Base-by-base conservation (phyloP, 2,888 invertebrate species). In the Idaea dimidiata region DNA sequence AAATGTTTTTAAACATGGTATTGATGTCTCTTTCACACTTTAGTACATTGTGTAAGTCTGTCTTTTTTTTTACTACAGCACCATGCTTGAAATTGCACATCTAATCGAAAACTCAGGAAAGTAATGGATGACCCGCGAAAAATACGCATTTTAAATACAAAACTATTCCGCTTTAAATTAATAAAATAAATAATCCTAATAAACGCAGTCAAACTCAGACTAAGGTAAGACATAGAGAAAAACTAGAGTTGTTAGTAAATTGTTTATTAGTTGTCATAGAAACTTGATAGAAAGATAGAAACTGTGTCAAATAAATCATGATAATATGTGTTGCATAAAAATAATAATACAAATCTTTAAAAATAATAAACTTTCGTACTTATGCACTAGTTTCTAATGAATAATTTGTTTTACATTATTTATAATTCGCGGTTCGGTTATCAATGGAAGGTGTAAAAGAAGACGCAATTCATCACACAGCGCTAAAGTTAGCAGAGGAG, bases 401-500 rank as follows among this genome's bases (percentile, higher is more conserved):
- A 8, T 17, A 80, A 80, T 79, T 78, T 81, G 81, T 78, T 84
- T 80, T 74, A 77, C 81, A 78, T 86, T 85, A 84, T n/a, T 83
- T 84, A 71, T 73, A 75, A 77, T 74, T 79, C 56, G 73, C 72
- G 72, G 67, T 68, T 75, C 77, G 65, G 74, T 66, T 75, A 75
- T 63, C 70, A 70, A 94, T 94, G 94, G 94, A 93, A 71, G 88
- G 90, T 62, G 80, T 92, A 69, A 93, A 93, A 72, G 94, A 95
- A 70, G 94, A 94, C 75, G 93, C 94, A 68, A 94, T 97, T 71
- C 95, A 96, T 78, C 94, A 95, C 70, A 95, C 96, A 60, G 96
- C 97, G 17, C 86, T 95, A 67, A 96, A 96, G 89, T 93, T 97
- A 76, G 95, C 97, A n/a, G 94, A 95, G 67, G 96, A 97, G 83